Conservation (phyloP, 1,140 invertebrate genomes). For the Drosophila kanapiae region DNA sequence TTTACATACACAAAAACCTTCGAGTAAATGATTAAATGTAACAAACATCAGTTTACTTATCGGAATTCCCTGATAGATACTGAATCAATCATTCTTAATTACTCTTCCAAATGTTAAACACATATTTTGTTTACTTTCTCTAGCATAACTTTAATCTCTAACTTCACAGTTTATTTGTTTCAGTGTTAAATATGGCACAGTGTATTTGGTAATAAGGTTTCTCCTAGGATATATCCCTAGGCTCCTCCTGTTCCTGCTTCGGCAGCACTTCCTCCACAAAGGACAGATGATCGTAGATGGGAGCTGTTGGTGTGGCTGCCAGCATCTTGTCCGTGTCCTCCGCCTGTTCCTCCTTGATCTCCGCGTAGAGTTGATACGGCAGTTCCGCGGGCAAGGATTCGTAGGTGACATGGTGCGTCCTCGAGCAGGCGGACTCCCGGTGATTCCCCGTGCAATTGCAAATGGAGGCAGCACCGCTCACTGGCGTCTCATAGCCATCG, state of each 20-base stretch:
- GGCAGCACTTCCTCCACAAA: slow-evolving; percentile 41
- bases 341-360: slow-evolving; percentile 64
- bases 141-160: slow-evolving; percentile 1
- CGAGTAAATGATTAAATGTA: not conserved
- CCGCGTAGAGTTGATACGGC: slow-evolving; percentile 73
- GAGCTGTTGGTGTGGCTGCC: slow-evolving; percentile 19
- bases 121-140: not conserved
- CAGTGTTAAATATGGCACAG: slow-evolving; percentile 5
- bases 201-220: not conserved
- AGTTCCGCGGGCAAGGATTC: slow-evolving; percentile 61
- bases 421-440: slow-evolving; percentile 55
- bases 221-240: slow-evolving; percentile 10
- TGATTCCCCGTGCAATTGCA: slow-evolving; percentile 65
- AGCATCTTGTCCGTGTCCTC: slow-evolving; percentile 2
- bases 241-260: slow-evolving; percentile 30
- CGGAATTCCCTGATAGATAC: not conserved
- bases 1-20: not conserved
- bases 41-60: not conserved
- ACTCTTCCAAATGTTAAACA: not conserved
- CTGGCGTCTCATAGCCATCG: slow-evolving; percentile 78
- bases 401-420: slow-evolving; percentile 75
- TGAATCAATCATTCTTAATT: not conserved
- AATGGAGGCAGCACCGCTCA: slow-evolving; percentile 65
- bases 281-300: slow-evolving; percentile 69
- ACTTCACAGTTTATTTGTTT: slow-evolving; percentile 1